Conservation (phyloP, 2,888 invertebrate genomes). For the Chouioia cunea region DNA sequence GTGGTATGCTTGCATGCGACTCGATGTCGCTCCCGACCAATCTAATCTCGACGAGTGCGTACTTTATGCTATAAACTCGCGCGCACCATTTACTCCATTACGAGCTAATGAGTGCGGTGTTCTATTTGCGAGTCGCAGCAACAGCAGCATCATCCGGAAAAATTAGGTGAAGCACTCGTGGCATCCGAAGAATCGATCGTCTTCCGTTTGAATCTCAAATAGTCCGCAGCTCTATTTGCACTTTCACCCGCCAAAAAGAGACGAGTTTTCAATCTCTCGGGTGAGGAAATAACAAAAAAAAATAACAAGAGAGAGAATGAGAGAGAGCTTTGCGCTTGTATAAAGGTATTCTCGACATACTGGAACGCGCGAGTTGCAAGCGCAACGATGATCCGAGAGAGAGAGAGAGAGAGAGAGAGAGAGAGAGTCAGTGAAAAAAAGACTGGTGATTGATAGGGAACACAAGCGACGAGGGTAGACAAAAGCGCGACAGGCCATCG, state of each 20-base stretch:
- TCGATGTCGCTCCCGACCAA: slow-evolving; percentile 29
- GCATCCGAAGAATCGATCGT: slow-evolving; percentile 30
- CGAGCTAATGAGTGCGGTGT: too few relatives aligned
- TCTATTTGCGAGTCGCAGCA: background rate
- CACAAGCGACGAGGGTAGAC: slow-evolving; percentile 55
- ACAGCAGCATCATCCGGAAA: slow-evolving; percentile 16
- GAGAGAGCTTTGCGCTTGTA: slow-evolving; percentile 43
- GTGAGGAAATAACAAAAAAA: background rate
- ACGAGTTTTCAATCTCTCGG: slow-evolving; percentile 50
- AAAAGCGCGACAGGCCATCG: slow-evolving; percentile 60
- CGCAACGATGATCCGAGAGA: slow-evolving; percentile 30
- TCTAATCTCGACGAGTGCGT: slow-evolving; percentile 41
- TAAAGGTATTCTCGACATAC: slow-evolving; percentile 51
- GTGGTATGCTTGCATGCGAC: background rate
- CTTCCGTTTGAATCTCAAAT: slow-evolving; percentile 62
- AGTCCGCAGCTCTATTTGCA: slow-evolving; percentile 53
- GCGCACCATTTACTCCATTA: background rate
- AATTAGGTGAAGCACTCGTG: slow-evolving; percentile 19
- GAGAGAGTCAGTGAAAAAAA: background rate
- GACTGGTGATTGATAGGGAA: slow-evolving; percentile 25
- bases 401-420: slow-evolving; percentile 4
- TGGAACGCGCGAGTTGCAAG: slow-evolving; percentile 18
- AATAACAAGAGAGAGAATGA: slow-evolving; percentile 3
- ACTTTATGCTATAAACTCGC: slow-evolving; percentile 23
- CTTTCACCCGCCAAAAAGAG: slow-evolving; percentile 57